A percentile compares a stretch with the other conserved stretches of the same genome.
phyloP scores from a whole-genome alignment of 2,888 invertebrate genomes.

The Seira ritae region DNA sequence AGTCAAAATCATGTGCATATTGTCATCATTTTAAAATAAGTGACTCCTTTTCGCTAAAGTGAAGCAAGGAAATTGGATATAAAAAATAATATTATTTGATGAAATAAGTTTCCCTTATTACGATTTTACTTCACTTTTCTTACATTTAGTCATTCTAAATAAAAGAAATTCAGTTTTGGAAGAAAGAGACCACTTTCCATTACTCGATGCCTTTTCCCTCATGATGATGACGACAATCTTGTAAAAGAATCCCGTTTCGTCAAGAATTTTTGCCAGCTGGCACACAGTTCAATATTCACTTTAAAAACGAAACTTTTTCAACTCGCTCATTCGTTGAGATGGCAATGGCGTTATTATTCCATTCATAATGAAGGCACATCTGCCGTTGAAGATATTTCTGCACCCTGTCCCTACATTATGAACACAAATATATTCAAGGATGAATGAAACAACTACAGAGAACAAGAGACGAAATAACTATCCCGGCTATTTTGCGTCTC shows the following conservation, averaged over 20 bases:
- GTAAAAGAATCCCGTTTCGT: background rate
- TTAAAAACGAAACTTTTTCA: slow-evolving; percentile 14
- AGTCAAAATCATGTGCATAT: background rate
- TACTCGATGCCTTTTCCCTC: background rate
- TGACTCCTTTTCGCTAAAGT: background rate
- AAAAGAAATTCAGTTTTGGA: too few species aligned
- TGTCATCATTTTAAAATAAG: slow-evolving; percentile 2
- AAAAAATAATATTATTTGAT: background rate
- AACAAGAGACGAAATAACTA: background rate
- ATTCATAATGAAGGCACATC: slow-evolving; percentile 11
- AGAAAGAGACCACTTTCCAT: background rate
- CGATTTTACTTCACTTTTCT: background rate
- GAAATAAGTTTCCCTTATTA: slow-evolving; percentile 1
- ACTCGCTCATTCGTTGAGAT: background rate
- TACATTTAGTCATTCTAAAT: too few species aligned
- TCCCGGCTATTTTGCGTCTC: background rate
- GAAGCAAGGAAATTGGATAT: background rate
- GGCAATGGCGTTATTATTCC: slow-evolving; percentile 9
- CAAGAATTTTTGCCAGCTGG: slow-evolving; percentile 49
- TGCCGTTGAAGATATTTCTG: background rate
- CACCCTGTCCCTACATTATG: too few species aligned
- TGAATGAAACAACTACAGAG: background rate
- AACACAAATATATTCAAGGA: too few species aligned
- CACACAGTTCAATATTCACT: slow-evolving; percentile 34
- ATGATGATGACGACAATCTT: background rate